phyloP scores from a whole-genome alignment of 2,888 invertebrate genomes.

The Xanthia icteritia region DNA sequence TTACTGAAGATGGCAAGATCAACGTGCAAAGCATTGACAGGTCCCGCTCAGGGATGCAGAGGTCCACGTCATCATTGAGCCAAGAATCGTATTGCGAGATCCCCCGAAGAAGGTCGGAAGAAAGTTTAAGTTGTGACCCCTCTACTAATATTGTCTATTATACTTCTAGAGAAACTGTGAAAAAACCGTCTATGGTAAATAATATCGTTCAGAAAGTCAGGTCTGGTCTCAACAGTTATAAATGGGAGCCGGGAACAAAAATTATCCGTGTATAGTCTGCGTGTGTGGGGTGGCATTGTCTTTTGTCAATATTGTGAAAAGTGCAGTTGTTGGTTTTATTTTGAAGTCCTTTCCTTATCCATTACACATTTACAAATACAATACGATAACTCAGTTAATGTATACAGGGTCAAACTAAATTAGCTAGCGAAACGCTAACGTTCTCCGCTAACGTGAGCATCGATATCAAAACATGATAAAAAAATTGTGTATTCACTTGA shows the following conservation, averaged over 20 bases:
- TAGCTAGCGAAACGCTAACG: no score
- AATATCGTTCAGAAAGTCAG: conserved; percentile 71
- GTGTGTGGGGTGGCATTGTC: conserved; percentile 68
- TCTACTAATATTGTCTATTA: conserved; percentile 80
- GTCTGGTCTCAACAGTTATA: conserved; percentile 72
- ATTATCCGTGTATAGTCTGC: conserved; percentile 78
- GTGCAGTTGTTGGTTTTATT: conserved; percentile 51
- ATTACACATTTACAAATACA: background rate
- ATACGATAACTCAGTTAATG: no score
- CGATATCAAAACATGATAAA: no score
- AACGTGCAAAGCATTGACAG: conserved; percentile 66
- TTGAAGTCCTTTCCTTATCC: background rate
- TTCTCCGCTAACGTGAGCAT: no score
- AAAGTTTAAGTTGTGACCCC: conserved; percentile 75
- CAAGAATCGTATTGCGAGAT: conserved; percentile 59
- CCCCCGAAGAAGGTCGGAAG: conserved; percentile 70
- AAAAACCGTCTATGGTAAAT: conserved; percentile 71
- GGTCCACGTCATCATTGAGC: conserved; percentile 50
- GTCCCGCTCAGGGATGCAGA: conserved; percentile 34
- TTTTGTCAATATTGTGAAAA: conserved; percentile 58
- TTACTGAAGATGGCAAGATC: conserved; percentile 70
- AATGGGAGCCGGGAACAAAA: conserved; percentile 84
- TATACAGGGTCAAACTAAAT: no score
- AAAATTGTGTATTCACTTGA: no score
- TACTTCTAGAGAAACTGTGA: conserved; percentile 76